Evolutionary conservation across 2,113 vertebrate genomes (phyloP), one percentile per base, ranked within the genome.

Genomic region (Hydropotes inermis): DNA sequence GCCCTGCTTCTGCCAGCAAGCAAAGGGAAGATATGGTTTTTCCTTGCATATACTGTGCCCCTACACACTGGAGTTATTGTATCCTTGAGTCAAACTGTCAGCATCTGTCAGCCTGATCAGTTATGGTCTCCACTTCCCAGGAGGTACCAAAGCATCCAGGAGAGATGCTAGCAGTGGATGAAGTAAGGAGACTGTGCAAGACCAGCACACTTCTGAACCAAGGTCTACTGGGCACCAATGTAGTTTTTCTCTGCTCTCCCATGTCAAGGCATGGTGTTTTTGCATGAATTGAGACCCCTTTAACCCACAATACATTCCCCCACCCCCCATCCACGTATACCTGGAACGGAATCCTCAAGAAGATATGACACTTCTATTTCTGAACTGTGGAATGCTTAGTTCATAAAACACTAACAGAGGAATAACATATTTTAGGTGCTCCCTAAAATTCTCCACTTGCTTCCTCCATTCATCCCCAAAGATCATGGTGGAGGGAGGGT

Each of bases 171-270:
- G 30, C 27, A 12, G 6, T 2, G 43, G 14, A 25, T 50, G 0
- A 12, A 64, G 3, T 39, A 3, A 39, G 4, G 55, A 28, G 58
- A 11, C 27, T 2, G 0, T 28, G 58, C 27, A 28, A 28, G 11
- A 13, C 58, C 11, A 60, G 58, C 58, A 2, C 27, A 28, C 2
- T 5, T 60, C 27, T 60, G 27, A 60, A 60, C 2, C 27, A 60
- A 60, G 27, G 11, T n/a, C n/a, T n/a, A n/a, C n/a, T n/a, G n/a
- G n/a, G n/a, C n/a, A n/a, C n/a, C n/a, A n/a, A n/a, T n/a, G n/a
- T n/a, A n/a, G n/a, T n/a, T 28, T 4, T 27, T n/a, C 2, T n/a
- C 33, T 30, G 12, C 1, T 23, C 25, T n/a, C 16, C 23, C 10
- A 9, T 36, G 23, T 30, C 14, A 91, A 61, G 43, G 3, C 43